Conservation (phyloP, 64 coral and sea anemone genomes). For the Trachythela sp. region DNA sequence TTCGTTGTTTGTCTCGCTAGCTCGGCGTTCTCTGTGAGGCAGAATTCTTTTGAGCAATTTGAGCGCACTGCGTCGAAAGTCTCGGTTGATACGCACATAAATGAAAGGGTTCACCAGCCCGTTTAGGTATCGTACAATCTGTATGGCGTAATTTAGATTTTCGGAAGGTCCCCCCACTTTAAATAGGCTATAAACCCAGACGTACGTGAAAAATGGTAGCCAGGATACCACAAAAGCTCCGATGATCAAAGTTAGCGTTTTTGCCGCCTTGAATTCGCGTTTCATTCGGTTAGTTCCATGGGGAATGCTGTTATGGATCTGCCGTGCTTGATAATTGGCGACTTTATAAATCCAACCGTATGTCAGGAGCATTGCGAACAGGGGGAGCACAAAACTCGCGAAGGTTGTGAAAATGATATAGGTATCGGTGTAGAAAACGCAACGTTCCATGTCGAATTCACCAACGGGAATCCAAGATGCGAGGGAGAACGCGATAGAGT, state of each 20-base stretch:
- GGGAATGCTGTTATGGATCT: background rate
- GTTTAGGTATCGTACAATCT: background rate
- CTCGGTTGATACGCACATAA: background rate
- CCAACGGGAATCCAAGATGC: background rate
- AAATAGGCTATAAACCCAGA: background rate
- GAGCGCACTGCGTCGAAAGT: background rate
- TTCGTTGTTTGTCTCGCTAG: background rate
- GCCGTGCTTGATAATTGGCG: background rate
- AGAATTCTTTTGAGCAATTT: background rate
- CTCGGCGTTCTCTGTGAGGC: background rate
- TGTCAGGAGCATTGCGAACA: background rate
- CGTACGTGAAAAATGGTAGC: background rate
- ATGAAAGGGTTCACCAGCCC: background rate
- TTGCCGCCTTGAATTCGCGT: constrained; percentile 7
- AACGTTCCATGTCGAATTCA: background rate
- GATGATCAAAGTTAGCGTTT: background rate
- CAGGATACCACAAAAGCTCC: background rate
- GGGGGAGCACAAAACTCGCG: background rate
- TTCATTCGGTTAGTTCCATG: background rate
- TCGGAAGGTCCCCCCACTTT: background rate
- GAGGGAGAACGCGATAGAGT: background rate
- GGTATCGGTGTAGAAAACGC: background rate
- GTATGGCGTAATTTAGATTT: background rate
- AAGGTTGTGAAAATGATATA: background rate
- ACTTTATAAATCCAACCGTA: background rate